Evolutionary conservation across 2,888 invertebrate genomes (phyloP), one percentile per base, ranked within the genome.

Genomic region (Pterostichus niger): DNA sequence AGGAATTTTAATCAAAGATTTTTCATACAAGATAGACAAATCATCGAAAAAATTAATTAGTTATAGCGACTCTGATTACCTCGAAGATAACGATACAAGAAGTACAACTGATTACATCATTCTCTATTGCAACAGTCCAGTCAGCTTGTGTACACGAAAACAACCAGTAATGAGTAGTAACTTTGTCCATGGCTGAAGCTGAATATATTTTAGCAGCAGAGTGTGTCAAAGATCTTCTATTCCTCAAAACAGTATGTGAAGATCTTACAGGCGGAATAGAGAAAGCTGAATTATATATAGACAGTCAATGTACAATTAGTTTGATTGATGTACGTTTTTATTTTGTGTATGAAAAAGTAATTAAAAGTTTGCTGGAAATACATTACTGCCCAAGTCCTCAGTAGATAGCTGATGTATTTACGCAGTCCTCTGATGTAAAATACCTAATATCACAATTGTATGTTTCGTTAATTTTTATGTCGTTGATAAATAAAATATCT

Each of bases 131-230:
- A 84, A 84, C 15, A 84, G 86, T 31, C 86, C 86, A 11, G 68
- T 86, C 11, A 79, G 81, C 31, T 86, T 85, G 86, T 76, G 77
- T 24, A 68, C 84, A 9, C 78, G 84, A 78, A 73, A 82, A 64
- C 86, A 86, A 75, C 31, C 81, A n/a, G n/a, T n/a, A n/a, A n/a
- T n/a, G n/a, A 11, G 82, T 84, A 6, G 85, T 86, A 5, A 83
- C 86, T 0, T 75, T 78, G 0, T 86, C 85, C 3, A 84, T 84
- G 5, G 86, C 86, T n/a, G 46, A 46, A n/a, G 86, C 87, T 10
- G 87, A 87, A 82, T 86, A 85, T 76, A 82, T 87, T 11, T 85
- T 86, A 52, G 64, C 64, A 9, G 64, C 64, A 1, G 64, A 64
- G 33, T 64, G 64, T 13, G 64, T 64, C 2, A 64, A 64, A 64